Evolutionary conservation across 2,888 invertebrate species (phyloP).

Genomic region (Perithous albicinctus): DNA sequence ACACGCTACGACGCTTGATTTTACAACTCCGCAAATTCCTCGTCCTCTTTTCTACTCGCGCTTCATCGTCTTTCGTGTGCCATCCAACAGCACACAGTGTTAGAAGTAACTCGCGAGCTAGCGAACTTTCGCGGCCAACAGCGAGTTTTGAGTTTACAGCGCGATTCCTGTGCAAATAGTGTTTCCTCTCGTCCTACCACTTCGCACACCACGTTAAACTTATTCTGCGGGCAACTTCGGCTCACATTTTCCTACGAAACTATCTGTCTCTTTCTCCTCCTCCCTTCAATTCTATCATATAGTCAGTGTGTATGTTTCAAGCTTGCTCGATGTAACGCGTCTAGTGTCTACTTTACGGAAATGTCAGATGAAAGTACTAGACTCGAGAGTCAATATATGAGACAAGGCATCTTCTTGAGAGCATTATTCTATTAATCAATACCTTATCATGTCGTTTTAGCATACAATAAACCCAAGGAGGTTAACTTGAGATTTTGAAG

Average conservation of each 20-base stretch:
- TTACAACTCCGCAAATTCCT: conserved; percentile 74
- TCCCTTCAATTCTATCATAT: conserved; percentile 64
- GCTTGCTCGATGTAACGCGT: conserved; percentile 32
- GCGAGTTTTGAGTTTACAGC: conserved; percentile 76
- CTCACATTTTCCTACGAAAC: conserved; percentile 70
- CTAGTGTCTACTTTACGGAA: conserved; percentile 39
- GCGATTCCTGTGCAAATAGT: conserved; percentile 79
- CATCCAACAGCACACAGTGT: conserved; percentile 49
- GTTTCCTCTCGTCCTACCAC: conserved; percentile 36
- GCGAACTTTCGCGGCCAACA: conserved; percentile 74
- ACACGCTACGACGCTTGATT: conserved; percentile 74
- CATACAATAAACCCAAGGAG: no score
- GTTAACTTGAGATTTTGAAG: no score
- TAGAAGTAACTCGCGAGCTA: conserved; percentile 49
- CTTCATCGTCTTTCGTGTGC: conserved; percentile 53
- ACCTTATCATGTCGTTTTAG: no score
- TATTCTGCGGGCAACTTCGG: conserved; percentile 74
- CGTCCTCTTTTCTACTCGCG: conserved; percentile 45
- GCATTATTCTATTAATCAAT: background rate
- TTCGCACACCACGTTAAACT: conserved; percentile 73
- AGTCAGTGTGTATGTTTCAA: conserved; percentile 33
- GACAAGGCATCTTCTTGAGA: background rate
- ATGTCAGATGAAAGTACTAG: conserved; percentile 30
- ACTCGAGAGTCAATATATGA: conserved; percentile 14
- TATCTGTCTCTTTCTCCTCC: conserved; percentile 53